Percentiles rank a stretch among this genome's conserved stretches.
Evolutionary conservation across 2,113 vertebrate species (phyloP).

Genomic region (Turnix velox): DNA sequence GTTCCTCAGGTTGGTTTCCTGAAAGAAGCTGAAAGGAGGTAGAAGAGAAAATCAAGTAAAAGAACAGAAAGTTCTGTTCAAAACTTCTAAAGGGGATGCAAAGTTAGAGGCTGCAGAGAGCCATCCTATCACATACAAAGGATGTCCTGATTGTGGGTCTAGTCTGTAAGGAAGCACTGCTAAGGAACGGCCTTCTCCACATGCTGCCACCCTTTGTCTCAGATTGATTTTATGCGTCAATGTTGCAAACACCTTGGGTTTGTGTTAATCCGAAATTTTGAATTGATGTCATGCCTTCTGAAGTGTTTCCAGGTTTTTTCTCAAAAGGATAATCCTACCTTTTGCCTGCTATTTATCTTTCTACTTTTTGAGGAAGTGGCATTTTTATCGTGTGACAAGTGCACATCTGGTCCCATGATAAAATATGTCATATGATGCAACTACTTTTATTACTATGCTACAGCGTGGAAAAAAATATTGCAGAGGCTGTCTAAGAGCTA

Average conservation of each 20-base stretch:
- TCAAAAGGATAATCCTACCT: neutral
- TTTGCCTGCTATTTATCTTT: neutral
- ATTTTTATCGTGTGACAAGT: neutral
- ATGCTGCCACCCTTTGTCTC: neutral
- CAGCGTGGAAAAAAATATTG: neutral
- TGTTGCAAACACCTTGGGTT: neutral
- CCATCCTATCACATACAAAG: neutral
- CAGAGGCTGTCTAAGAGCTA: neutral
- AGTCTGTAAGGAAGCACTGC: neutral
- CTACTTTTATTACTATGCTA: neutral
- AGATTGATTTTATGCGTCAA: neutral
- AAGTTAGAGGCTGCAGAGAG: neutral
- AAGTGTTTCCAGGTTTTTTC: neutral
- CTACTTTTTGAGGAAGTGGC: neutral
- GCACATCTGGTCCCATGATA: neutral
- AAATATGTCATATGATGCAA: neutral
- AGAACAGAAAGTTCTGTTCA: neutral
- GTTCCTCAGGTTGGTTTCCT: neutral
- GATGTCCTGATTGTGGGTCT: neutral
- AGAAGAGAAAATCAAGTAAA: neutral
- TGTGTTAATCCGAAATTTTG: neutral
- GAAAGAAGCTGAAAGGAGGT: neutral
- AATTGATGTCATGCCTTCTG: neutral
- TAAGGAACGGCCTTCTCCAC: fast-evolving
- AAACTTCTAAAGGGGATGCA: fast-evolving